Conservation (phyloP, 2,888 invertebrate genomes). For the Ashinkailepas kermadecensis region DNA sequence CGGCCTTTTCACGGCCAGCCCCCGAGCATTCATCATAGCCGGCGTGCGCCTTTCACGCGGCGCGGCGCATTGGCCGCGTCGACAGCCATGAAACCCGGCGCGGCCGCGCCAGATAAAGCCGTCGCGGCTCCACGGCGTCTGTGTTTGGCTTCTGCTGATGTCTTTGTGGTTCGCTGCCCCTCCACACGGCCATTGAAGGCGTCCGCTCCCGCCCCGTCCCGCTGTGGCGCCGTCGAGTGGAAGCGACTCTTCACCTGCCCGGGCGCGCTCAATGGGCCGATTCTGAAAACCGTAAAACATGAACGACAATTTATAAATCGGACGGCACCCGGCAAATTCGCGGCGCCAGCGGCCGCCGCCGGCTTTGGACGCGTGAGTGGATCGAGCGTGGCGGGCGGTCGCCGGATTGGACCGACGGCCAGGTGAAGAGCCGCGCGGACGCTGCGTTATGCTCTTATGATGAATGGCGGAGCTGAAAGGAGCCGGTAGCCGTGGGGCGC, state of each 20-base stretch:
- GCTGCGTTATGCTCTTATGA: not conserved
- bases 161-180: constrained; percentile 1
- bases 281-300: constrained; percentile 21
- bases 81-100: constrained; percentile 9
- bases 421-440: not conserved
- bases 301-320: constrained; percentile 17
- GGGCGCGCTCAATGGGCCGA: not conserved
- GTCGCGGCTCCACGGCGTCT: not conserved
- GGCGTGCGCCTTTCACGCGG: too few relatives aligned
- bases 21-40: not conserved
- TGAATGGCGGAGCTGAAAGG: constrained; percentile 13
- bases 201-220: not conserved
- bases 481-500: not conserved
- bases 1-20: not conserved
- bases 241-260: constrained; percentile 12
- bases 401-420: not conserved
- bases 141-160: constrained; percentile 16
- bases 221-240: not conserved
- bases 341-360: not conserved
- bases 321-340: not conserved
- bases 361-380: not conserved
- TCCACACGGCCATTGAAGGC: not conserved
- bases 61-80: too few relatives aligned
- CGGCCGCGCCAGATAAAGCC: not conserved
- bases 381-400: not conserved